Base-by-base conservation (phyloP, 2,888 invertebrate genomes). In the Andrena marginata region DNA sequence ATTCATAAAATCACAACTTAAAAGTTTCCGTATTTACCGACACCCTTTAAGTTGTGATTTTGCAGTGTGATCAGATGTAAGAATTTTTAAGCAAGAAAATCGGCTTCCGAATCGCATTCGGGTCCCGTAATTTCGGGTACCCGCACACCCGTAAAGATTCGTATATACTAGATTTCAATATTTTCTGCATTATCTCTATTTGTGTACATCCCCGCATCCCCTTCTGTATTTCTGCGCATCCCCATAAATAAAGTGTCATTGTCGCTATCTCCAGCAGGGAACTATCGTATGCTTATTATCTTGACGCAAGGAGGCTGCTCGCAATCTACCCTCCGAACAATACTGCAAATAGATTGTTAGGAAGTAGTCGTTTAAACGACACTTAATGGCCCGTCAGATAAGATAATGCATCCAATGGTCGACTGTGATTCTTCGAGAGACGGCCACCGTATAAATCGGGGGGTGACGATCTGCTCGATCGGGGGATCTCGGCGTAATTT, bases 311-410 rank as follows among this genome's bases (percentile, higher is more conserved):
- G 31, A 33, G n/a, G 62, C 59, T 62, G 49, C 23, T 67, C 35
- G 48, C 60, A 54, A 71, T 65, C 56, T 10, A 42, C 56, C 49
- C 65, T n/a, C 3, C 48, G 42, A 16, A 59, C 78, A 80, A 77
- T 78, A 77, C 60, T 69, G 70, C 51, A 76, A 87, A 87, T 75
- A 85, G 87, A 87, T 85, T 78, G 87, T 79, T 70, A 72, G 35
- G 31, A 33, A 56, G 48, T 10, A 65, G 42, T 60, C 60, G 71
- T 79, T 29, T 70, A 76, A 81, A 77, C 51, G 79, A 35, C 49
- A 69, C 20, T 60, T 80, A 89, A 89, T 87, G 86, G 76, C 26
- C 65, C n/a, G 54, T 60, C 68, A 85, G 90, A 90, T 90, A 90
- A 90, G 88, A 89, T 89, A 89, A 88, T 72, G 35, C 71, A 74